Percentiles rank a stretch among this genome's conserved stretches.
These are phyloP conservation scores for Stigmatopora nigra DNA, from an alignment of 2,113 vertebrate genomes.

Conservation along the genomic window DNA sequence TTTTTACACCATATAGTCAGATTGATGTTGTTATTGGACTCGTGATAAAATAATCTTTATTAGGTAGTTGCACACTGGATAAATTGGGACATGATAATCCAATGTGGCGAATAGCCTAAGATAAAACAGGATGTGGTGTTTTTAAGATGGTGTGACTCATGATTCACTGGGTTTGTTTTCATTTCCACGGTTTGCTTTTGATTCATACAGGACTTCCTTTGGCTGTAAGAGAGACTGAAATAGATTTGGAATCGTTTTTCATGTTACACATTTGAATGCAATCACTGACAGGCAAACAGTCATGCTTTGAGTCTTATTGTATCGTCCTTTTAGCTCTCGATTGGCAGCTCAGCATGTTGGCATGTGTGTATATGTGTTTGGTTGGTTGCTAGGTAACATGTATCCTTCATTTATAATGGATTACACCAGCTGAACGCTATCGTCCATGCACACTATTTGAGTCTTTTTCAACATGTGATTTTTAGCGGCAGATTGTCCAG, in stretches of 20 bases:
- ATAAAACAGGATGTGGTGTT: conserved; percentile 15
- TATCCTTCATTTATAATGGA: conserved; percentile 23
- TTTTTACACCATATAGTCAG: background rate
- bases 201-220: conserved; percentile 18
- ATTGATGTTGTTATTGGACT: background rate
- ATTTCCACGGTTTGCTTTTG: conserved; percentile 26
- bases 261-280: conserved; percentile 21
- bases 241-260: conserved; percentile 19
- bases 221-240: conserved; percentile 20
- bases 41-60: too few species aligned
- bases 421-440: conserved; percentile 27
- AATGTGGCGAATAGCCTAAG: background rate
- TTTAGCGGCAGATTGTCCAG: background rate
- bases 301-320: background rate
- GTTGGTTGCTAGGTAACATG: conserved; percentile 47
- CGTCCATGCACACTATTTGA: conserved; percentile 11
- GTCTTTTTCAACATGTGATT: conserved; percentile 4
- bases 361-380: conserved; percentile 56
- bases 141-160: conserved; percentile 5
- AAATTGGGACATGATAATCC: background rate
- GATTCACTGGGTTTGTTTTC: conserved; percentile 14
- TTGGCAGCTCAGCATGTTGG: conserved; percentile 35
- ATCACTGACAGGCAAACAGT: conserved; percentile 2
- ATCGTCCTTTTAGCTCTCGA: conserved; percentile 11
- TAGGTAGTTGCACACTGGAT: too few species aligned